Conservation (phyloP, 2,888 invertebrate genomes). For the Drosophila subsilvestris region DNA sequence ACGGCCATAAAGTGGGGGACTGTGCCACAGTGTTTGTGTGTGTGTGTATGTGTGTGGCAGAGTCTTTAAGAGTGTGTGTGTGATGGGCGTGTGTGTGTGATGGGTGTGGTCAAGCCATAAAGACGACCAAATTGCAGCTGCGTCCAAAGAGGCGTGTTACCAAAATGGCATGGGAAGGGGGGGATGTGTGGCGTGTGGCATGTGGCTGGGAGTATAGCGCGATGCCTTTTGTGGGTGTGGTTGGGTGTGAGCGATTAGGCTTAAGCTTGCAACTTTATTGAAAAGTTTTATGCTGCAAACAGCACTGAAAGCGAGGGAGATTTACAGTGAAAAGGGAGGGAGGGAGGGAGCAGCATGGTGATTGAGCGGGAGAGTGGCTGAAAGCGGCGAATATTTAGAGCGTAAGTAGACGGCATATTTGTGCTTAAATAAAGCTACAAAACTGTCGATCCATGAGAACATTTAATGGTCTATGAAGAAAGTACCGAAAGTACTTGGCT, state of each 20-base stretch:
- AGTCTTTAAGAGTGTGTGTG: not conserved
- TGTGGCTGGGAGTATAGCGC: conserved; percentile 1
- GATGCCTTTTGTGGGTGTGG: conserved; percentile 10
- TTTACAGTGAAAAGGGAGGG: not conserved
- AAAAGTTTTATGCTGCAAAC: conserved; percentile 50
- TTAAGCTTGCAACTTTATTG: conserved; percentile 66
- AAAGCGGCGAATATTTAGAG: not conserved
- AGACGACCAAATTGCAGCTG: conserved; percentile 45
- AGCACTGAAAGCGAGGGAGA: conserved; percentile 26
- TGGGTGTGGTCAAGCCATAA: conserved; percentile 47
- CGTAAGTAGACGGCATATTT: too few species aligned
- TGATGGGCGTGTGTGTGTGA: conserved; percentile 11
- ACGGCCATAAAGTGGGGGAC: conserved; percentile 41
- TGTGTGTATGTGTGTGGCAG: not conserved
- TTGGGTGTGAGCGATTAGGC: conserved; percentile 52
- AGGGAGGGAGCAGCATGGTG: not conserved
- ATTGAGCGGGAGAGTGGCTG: not conserved
- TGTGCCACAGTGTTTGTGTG: conserved; percentile 2
- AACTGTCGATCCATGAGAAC: conserved; percentile 30
- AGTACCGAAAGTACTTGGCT: not conserved
- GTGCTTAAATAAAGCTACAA: conserved; percentile 1
- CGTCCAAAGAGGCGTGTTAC: conserved; percentile 17
- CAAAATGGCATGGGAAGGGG: not conserved
- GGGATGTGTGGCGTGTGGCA: not conserved
- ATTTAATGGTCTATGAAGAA: conserved; percentile 23